phyloP scores from a whole-genome alignment of 1,140 invertebrate species.

The Tetranychus urticae region DNA sequence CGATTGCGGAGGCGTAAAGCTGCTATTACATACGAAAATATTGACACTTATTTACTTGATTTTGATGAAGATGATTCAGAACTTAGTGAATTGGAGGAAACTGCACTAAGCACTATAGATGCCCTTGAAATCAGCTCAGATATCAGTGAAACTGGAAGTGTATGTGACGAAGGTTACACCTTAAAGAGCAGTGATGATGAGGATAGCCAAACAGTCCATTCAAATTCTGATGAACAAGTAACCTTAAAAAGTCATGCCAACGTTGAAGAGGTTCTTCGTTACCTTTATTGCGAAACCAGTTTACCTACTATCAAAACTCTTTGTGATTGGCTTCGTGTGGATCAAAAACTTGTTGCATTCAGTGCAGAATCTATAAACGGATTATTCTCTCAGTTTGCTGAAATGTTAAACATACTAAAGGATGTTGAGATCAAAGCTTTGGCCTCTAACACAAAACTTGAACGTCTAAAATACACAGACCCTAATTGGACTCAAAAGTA shows the following conservation, averaged over 20 bases:
- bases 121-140: slow-evolving; percentile 6
- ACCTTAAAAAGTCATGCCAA: background rate
- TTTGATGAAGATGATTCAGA: slow-evolving; percentile 3
- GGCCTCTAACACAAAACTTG: background rate
- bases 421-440: background rate
- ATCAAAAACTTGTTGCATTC: background rate
- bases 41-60: background rate
- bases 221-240: background rate
- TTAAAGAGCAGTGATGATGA: background rate
- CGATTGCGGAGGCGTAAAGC: slow-evolving; percentile 1
- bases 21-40: slow-evolving; percentile 1
- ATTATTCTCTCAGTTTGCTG: background rate
- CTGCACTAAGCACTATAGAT: slow-evolving; percentile 8
- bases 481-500: background rate
- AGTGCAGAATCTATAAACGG: background rate
- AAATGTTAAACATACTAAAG: background rate
- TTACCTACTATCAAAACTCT: background rate
- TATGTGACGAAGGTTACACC: background rate
- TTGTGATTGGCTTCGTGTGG: slow-evolving; percentile 1
- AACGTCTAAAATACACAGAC: background rate
- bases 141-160: slow-evolving; percentile 1
- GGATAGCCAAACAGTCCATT: background rate
- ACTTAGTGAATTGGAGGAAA: slow-evolving; percentile 4
- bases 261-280: background rate
- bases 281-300: background rate